Evolutionary conservation across 2,888 invertebrate species (phyloP), one percentile per base, ranked within the genome.

Genomic region (Prenolepis imparis): DNA sequence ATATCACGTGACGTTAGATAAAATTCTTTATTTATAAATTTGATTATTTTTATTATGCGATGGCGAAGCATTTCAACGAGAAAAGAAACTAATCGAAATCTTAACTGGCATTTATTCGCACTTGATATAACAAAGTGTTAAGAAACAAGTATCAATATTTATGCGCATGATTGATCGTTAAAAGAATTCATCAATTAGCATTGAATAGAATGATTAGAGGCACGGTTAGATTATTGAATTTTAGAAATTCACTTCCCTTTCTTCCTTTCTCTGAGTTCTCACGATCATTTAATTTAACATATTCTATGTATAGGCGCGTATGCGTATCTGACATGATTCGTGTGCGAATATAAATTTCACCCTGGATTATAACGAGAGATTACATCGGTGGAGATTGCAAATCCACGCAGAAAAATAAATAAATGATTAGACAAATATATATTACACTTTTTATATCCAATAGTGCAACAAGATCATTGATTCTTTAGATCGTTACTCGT

Each of bases 351-450:
- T 85, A 83, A 87, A 89, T 89, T 84, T 85, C 88, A 87, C 55
- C 73, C 78, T 86, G 83, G 80, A 88, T 88, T 87, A 86, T 85
- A 83, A 83, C 73, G 85, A 82, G 84, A 84, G 82, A 66, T 44
- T 68, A 77, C 41, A 66, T 78, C 74, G 75, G n/a, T n/a, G n/a
- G 59, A 41, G 82, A 84, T 86, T 70, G 83, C 73, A 85, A 88
- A 86, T 68, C 80, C 86, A 85, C 15, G 75, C 67, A 67, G 82
- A 81, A 82, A 87, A 83, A 87, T 73, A 85, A 85, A 87, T 83
- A 87, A 85, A 85, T 85, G 73, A 44, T 59, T 84, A 64, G 63
- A 84, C 36, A 36, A 2, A 8, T 74, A 80, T 87, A 85, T 84
- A 87, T 87, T 82, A 44, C 3, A 67, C 68, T 57, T 11, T 57